Evolutionary conservation across 2,888 invertebrate species (phyloP).

Genomic region (Agrotis segetum): DNA sequence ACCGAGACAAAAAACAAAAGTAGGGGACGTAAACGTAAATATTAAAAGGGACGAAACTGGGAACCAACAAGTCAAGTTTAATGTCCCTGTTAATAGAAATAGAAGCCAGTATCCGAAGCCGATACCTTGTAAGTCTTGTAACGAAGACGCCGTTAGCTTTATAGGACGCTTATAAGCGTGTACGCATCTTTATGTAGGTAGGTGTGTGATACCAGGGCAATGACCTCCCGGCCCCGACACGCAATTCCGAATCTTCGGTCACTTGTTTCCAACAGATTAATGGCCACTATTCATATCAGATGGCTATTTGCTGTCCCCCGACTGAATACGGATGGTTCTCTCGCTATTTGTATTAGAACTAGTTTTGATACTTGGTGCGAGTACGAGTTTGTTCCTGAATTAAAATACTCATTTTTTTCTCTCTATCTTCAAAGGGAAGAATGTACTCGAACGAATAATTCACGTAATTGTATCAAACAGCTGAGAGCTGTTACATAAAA

Average conservation of each 20-base stretch:
- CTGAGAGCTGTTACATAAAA: conserved; percentile 46
- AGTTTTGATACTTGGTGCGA: conserved; percentile 34
- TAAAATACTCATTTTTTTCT: conserved; percentile 55
- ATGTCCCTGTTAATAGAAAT: conserved; percentile 73
- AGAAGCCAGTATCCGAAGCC: conserved; percentile 58
- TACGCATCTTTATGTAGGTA: conserved; percentile 63
- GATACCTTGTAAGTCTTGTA: conserved; percentile 53
- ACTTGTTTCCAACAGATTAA: conserved; percentile 77
- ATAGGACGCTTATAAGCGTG: conserved; percentile 59
- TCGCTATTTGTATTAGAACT: conserved; percentile 65
- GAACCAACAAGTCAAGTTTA: conserved; percentile 69
- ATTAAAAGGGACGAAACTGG: conserved; percentile 63
- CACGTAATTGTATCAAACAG: conserved; percentile 59
- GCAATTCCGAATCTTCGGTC: conserved; percentile 70
- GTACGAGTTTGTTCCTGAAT: conserved; percentile 8
- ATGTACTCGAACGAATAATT: conserved; percentile 52
- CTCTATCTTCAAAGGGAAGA: conserved; percentile 40
- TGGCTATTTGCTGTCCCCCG: conserved; percentile 69
- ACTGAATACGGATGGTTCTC: conserved; percentile 54
- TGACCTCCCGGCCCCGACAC: conserved; percentile 62
- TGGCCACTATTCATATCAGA: conserved; percentile 74
- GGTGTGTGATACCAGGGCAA: conserved; percentile 60
- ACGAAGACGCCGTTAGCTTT: conserved; percentile 68
- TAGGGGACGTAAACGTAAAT: conserved; percentile 62
- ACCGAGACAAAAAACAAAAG: conserved; percentile 27